Evolutionary conservation across 2,888 invertebrate species (phyloP), one percentile per base, ranked within the genome.

Genomic region (Dasypogon diadema): DNA sequence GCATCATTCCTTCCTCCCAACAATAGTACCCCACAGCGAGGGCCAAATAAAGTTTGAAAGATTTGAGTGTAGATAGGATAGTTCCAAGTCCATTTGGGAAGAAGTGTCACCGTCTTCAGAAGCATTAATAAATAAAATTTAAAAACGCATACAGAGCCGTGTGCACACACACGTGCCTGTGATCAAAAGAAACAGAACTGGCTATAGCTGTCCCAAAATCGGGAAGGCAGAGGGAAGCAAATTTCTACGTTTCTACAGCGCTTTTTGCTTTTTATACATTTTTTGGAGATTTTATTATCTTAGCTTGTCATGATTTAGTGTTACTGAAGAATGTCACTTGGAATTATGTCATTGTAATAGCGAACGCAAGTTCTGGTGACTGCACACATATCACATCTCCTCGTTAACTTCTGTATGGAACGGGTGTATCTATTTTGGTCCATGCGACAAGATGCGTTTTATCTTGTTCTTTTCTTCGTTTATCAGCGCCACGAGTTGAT

Each of bases 341-440:
- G 73, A 76, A 63, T 76, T 73, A 73, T 76, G 73, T 76, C 76
- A 76, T 63, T 76, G 51, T 54, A 63, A 63, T 76, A 73, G 63
- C 60, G 18, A 60, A 16, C 21, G 16, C 21, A 46, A 68, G 24
- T 68, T 68, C 46, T 37, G 60, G 37, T 37, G 18, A 60, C 60
- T 34, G 8, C 48, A 10, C 65, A 48, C 24, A 24, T 22, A 46
- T 68, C 48, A 26, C 26, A 24, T 6, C 26, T 26, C 3, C 30
- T 22, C 14, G 5, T 18, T 12, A 18, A 54, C 8, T 18, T 22
- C 65, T 22, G 21, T 26, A 26, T 48, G 48, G 22, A 16, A 24
- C 24, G 26, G 48, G 65, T 48, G 14, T 68, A 14, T 68, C 65
- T 68, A 68, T 68, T 68, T 68, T 68, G 14, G 65, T 16, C 14